Conservation (phyloP, 2,888 invertebrate species). For the Epinotia bilunana region DNA sequence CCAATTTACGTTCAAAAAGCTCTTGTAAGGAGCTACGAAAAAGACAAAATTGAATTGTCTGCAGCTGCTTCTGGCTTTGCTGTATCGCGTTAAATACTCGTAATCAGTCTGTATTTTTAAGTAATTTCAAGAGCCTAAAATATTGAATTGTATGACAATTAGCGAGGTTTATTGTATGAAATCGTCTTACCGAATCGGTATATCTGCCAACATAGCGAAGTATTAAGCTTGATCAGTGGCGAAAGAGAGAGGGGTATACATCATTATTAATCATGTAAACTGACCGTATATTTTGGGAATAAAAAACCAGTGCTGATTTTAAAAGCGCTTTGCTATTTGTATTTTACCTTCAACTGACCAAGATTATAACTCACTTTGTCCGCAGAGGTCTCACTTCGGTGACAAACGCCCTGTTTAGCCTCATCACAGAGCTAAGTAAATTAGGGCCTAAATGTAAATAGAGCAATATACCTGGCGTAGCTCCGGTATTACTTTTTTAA, state of each 20-base stretch:
- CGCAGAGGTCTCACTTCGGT: not conserved
- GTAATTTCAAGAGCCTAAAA: constrained; percentile 1
- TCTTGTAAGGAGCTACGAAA: not conserved
- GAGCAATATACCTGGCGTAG: not conserved
- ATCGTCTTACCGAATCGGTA: not conserved
- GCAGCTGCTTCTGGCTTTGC: not conserved
- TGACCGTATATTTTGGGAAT: not conserved
- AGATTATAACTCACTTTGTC: not conserved
- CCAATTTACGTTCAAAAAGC: not conserved
- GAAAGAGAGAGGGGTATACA: too few relatives aligned
- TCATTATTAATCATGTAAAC: not conserved
- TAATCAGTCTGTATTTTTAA: constrained; percentile 21
- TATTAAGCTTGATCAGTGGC: not conserved
- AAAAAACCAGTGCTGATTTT: not conserved
- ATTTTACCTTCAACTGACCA: not conserved
- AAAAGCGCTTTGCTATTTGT: not conserved
- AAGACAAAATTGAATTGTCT: not conserved
- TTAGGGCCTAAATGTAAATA: not conserved
- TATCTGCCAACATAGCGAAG: not conserved
- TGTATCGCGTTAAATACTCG: not conserved
- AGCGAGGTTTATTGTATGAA: constrained; percentile 1
- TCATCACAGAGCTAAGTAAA: not conserved
- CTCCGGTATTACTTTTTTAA: not conserved
- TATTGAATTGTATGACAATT: constrained; percentile 19
- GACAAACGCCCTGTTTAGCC: not conserved